phyloP scores from a whole-genome alignment of 2,797 vertebrate genomes.

The Squalus acanthias region DNA sequence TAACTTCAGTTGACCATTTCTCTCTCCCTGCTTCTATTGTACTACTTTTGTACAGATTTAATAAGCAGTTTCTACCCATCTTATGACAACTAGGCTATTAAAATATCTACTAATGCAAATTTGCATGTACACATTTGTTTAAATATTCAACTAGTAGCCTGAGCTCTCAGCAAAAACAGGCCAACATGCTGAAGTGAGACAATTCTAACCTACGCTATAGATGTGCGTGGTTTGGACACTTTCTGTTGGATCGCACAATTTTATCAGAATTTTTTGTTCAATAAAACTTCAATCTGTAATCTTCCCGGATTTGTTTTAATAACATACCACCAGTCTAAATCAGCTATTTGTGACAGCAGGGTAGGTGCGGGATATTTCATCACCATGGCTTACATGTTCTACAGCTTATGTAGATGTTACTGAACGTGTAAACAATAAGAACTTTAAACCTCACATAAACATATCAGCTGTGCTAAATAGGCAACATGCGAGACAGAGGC shows the following conservation, averaged over 20 bases:
- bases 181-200: not conserved
- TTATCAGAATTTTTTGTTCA: not conserved
- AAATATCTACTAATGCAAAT: not conserved
- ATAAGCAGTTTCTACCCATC: not conserved
- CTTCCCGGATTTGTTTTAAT: not conserved
- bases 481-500: not conserved
- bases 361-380: not conserved
- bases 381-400: not conserved
- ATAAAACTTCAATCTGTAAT: not conserved
- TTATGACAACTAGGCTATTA: not conserved
- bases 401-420: not conserved
- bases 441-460: not conserved
- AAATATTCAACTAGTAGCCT: not conserved
- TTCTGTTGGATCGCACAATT: not conserved
- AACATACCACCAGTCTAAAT: not conserved
- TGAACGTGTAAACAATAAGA: not conserved
- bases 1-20: not conserved
- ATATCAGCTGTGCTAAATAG: not conserved
- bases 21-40: not conserved
- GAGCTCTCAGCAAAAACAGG: not conserved
- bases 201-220: not conserved
- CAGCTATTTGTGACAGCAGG: not conserved
- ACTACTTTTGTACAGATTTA: not conserved
- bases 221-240: not conserved
- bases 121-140: not conserved